Evolutionary conservation across 2,888 invertebrate species (phyloP).

Genomic region (Trichogramma evanescens): DNA sequence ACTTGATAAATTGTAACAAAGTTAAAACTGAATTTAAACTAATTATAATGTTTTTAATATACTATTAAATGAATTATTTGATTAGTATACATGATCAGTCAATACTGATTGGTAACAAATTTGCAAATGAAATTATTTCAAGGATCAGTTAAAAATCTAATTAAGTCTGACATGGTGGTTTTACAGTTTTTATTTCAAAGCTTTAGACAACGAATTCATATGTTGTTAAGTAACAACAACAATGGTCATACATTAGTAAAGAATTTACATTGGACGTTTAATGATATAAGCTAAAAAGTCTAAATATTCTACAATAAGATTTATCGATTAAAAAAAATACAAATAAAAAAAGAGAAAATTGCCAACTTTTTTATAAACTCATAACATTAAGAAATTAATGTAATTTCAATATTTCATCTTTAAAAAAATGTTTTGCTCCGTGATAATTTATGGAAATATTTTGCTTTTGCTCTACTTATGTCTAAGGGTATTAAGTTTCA

Average conservation of each 20-base stretch:
- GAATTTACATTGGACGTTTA: slow-evolving; percentile 14
- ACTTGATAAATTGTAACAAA: too few relatives aligned
- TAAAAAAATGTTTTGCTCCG: not conserved
- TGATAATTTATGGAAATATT: not conserved
- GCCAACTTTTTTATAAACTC: not conserved
- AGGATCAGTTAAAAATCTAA: slow-evolving; percentile 11
- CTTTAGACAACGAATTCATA: slow-evolving; percentile 3
- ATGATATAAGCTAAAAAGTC: slow-evolving; percentile 4
- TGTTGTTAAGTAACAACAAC: slow-evolving; percentile 2
- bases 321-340: not conserved
- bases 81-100: not conserved
- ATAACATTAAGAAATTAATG: not conserved
- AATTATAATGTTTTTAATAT: not conserved
- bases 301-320: not conserved
- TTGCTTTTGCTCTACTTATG: not conserved
- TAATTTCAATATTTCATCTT: not conserved
- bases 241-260: slow-evolving; percentile 8
- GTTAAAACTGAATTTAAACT: not conserved
- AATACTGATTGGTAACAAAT: not conserved
- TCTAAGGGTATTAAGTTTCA: not conserved
- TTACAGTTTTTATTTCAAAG: slow-evolving; percentile 1
- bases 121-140: not conserved
- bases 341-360: not conserved
- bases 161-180: slow-evolving; percentile 12
- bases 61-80: not conserved